phyloP scores from a whole-genome alignment of 2,888 invertebrate genomes.

The Acleris cristana region DNA sequence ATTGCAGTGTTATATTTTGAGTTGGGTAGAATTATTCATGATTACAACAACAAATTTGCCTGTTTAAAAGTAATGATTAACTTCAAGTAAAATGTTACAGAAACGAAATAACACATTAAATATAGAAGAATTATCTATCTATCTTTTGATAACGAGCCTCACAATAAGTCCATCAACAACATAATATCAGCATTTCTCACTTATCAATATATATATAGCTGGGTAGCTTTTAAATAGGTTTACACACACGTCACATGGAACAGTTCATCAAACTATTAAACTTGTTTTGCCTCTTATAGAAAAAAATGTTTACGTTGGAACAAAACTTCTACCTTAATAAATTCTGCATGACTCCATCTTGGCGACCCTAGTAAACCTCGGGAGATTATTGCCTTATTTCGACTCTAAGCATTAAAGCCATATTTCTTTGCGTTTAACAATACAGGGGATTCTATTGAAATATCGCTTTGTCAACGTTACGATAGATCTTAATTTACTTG shows the following conservation, averaged over 20 bases:
- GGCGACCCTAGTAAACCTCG: not conserved
- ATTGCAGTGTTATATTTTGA: no score
- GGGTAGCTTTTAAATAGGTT: not conserved
- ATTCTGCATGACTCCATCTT: not conserved
- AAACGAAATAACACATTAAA: no score
- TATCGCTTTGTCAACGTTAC: no score
- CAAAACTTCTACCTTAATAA: not conserved
- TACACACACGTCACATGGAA: no score
- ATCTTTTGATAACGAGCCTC: no score
- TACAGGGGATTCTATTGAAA: not conserved
- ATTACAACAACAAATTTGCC: no score
- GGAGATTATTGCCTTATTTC: not conserved
- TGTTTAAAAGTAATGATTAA: no score
- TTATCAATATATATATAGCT: not conserved
- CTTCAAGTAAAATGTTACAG: no score
- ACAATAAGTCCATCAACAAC: not conserved
- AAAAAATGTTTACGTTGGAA: not conserved
- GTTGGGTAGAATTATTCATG: no score
- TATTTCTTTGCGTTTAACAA: not conserved
- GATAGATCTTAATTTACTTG: no score
- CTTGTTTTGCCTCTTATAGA: not conserved
- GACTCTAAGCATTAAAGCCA: not conserved
- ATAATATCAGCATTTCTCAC: not conserved
- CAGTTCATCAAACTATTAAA: not conserved
- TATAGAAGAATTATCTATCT: no score